Conservation (phyloP, 37 sponge, comb jelly and placozoan species). For the Mnemiopsis leidyi region DNA sequence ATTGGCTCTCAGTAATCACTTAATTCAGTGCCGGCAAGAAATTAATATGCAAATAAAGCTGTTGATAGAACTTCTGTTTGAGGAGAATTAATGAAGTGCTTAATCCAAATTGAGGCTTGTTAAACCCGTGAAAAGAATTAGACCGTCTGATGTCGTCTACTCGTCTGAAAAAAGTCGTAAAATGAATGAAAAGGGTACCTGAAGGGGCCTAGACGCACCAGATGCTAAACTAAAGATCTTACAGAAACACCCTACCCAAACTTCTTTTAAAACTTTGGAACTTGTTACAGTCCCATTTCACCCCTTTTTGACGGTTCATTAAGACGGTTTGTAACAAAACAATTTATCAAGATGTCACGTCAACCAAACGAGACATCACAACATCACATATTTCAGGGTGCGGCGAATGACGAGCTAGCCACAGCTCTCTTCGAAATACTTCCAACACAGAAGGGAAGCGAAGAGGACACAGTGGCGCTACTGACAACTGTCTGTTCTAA, state of each 20-base stretch:
- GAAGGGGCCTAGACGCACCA: not conserved
- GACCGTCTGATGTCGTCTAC: not conserved
- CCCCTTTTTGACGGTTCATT: not conserved
- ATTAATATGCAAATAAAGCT: no score
- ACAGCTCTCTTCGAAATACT: conserved; percentile 35
- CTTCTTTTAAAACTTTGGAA: not conserved
- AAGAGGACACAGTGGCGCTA: conserved; percentile 35
- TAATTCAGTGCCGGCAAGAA: no score
- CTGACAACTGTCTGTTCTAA: conserved; percentile 25
- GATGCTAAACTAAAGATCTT: not conserved
- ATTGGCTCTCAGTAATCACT: no score
- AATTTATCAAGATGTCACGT: not conserved
- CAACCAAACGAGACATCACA: not conserved
- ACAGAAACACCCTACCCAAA: not conserved
- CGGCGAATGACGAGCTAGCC: conserved; percentile 18
- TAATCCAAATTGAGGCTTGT: not conserved
- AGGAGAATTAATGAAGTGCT: no score
- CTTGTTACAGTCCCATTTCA: not conserved
- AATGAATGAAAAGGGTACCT: not conserved
- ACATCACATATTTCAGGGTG: not conserved
- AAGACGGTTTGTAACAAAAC: not conserved
- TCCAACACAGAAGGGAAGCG: not conserved
- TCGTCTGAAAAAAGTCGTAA: not conserved
- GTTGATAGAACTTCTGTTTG: no score
- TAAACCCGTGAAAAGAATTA: not conserved